These are phyloP conservation scores for Stenurella melanura DNA, from an alignment of 2,888 invertebrate species.

Conservation along the genomic window DNA sequence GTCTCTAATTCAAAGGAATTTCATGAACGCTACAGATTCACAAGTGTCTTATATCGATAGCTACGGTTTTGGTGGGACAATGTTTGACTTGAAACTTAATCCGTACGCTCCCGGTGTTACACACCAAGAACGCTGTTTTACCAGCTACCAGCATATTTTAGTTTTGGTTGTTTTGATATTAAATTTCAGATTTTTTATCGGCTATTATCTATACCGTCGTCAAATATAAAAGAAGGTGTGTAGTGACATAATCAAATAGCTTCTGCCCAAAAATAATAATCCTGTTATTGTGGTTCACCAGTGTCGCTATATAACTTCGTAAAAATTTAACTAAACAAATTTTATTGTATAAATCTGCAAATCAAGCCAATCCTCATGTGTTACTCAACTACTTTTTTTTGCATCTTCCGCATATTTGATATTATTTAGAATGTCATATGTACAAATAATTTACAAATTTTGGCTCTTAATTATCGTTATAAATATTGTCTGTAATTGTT, in stretches of 20 bases:
- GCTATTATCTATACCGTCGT: background rate
- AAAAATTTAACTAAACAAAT: no score
- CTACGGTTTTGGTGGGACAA: background rate
- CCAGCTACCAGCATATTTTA: background rate
- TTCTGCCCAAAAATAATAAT: background rate
- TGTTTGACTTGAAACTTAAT: background rate
- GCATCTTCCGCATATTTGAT: no score
- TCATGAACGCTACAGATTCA: conserved; percentile 22
- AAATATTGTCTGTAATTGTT: no score
- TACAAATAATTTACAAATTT: no score
- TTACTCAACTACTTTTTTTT: no score
- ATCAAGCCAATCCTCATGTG: no score
- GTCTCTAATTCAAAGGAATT: conserved; percentile 18
- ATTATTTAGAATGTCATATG: no score
- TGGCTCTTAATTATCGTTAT: no score
- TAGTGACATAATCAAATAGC: background rate
- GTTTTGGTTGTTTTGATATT: conserved; percentile 1
- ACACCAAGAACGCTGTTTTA: background rate
- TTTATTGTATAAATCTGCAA: no score
- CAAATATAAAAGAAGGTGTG: background rate
- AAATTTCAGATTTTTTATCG: background rate
- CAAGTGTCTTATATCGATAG: background rate
- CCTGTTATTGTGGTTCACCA: no score
- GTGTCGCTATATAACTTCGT: no score
- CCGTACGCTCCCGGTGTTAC: background rate